Base-by-base conservation (phyloP, 2,113 vertebrate species). In the Girardinichthys multiradiatus region DNA sequence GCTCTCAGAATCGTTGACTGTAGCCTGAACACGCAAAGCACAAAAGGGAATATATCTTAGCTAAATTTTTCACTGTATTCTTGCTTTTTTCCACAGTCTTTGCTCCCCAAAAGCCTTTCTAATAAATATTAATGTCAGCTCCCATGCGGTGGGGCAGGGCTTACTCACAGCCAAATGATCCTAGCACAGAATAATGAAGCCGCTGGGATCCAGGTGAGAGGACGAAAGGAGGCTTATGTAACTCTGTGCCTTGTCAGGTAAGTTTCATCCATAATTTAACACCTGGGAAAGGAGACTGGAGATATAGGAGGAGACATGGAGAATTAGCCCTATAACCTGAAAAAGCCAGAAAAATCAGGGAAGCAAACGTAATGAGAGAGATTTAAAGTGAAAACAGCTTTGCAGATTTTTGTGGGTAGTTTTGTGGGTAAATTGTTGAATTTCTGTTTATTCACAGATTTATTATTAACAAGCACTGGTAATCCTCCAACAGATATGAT, bases 171-270 rank as follows among this genome's bases (percentile, higher is more conserved):
- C 89, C 90, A 87, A 91, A 86, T 89, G 87, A 89, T 88, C 87
- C 86, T 91, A 81, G 85, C 83, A 80, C 76, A 72, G 87, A 86
- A 91, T 92, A 92, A 93, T 93, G 90, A 93, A 91, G 89, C 89
- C 76, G 13, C 87, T 81, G 89, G 92, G 92, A 90, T 88, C 80
- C 88, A 90, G 90, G 85, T 90, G 89, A 90, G 88, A 84, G 80
- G 80, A 89, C 68, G 45, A 75, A 73, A 78, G 87, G 82, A 81
- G 74, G 86, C 79, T 90, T 86, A 84, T 83, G 86, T 84, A 89
- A 84, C 79, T 66, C 70, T 7, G 59, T 76, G 84, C 78, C 83
- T 88, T 79, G 72, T 87, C 81, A 88, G 85, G 80, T 85, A 80
- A 66, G 81, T 77, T 78, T 83, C 90, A 91, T 91, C 82, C 79